Conservation (phyloP, 2,113 vertebrate species). For the Pteronura brasiliensis region DNA sequence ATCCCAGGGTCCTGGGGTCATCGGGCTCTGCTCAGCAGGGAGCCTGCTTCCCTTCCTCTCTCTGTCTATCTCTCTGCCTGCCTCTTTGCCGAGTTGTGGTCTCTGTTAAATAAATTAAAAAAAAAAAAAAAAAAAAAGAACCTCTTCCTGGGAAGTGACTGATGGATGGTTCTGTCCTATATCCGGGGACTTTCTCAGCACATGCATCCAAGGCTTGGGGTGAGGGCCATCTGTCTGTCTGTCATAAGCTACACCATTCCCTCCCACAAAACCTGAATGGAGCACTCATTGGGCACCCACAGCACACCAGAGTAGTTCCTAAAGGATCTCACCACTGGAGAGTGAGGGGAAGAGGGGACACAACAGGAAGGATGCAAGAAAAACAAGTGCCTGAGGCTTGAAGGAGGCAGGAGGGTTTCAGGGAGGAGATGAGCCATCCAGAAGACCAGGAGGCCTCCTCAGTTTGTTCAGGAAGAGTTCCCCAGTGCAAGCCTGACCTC, state of each 20-base stretch:
- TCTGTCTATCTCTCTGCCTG: too few species aligned
- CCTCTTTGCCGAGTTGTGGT: too few species aligned
- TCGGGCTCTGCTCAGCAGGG: too few species aligned
- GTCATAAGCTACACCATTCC: neutral
- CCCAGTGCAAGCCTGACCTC: neutral
- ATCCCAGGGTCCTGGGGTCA: too few species aligned
- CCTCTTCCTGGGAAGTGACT: slow-evolving; percentile 31
- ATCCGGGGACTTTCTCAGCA: slow-evolving; percentile 40
- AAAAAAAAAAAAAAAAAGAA: neutral
- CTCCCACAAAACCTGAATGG: neutral
- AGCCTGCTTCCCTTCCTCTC: too few species aligned
- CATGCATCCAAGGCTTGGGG: neutral
- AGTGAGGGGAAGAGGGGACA: neutral
- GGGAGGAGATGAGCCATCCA: neutral
- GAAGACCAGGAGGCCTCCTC: neutral
- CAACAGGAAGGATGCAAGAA: neutral
- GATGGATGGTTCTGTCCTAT: neutral
- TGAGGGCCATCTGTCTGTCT: neutral
- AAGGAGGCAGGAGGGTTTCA: neutral
- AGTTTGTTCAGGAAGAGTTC: neutral
- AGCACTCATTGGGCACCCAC: neutral
- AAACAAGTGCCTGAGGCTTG: neutral
- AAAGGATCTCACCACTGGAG: neutral
- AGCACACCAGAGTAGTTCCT: neutral
- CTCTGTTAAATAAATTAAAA: too few species aligned